Conservation (phyloP, 2,797 vertebrate genomes). For the Bovichtus variegatus region DNA sequence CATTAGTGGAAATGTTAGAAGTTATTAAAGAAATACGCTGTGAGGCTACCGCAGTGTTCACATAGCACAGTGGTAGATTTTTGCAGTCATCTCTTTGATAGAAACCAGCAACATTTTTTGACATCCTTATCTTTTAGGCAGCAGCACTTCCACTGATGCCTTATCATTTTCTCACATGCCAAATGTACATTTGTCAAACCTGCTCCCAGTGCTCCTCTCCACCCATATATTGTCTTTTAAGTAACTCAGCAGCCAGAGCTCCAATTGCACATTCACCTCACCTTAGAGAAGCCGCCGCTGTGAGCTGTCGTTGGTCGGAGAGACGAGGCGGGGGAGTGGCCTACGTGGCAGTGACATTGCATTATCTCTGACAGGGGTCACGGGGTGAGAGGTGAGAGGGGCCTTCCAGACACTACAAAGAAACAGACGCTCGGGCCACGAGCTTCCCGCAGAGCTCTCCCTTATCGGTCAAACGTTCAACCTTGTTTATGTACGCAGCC, state of each 20-base stretch:
- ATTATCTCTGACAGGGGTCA: constrained; percentile 67
- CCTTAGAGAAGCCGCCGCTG: neutral
- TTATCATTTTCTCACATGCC: constrained; percentile 42
- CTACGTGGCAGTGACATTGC: constrained; percentile 55
- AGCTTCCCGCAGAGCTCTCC: constrained; percentile 69
- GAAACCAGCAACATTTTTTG: constrained; percentile 47
- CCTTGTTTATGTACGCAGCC: constrained; percentile 83
- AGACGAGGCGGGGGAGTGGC: constrained; percentile 36
- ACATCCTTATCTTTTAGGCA: constrained; percentile 30
- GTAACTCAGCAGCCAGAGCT: neutral
- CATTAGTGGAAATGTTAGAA: neutral
- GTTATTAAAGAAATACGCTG: constrained; percentile 7
- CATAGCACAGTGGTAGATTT: neutral
- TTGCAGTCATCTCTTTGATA: constrained; percentile 25
- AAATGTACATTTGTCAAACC: constrained; percentile 34
- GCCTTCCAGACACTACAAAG: constrained; percentile 66
- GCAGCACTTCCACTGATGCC: constrained; percentile 29
- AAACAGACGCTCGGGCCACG: constrained; percentile 52
- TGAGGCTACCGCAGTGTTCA: neutral
- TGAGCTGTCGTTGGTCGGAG: constrained; percentile 45
- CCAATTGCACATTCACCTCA: neutral
- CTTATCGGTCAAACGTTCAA: constrained; percentile 81
- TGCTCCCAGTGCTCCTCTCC: constrained; percentile 11
- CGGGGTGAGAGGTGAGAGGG: constrained; percentile 56
- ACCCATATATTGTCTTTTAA: neutral